Base-by-base conservation (phyloP, 2,797 vertebrate genomes). In the Onychomys arenicola region DNA sequence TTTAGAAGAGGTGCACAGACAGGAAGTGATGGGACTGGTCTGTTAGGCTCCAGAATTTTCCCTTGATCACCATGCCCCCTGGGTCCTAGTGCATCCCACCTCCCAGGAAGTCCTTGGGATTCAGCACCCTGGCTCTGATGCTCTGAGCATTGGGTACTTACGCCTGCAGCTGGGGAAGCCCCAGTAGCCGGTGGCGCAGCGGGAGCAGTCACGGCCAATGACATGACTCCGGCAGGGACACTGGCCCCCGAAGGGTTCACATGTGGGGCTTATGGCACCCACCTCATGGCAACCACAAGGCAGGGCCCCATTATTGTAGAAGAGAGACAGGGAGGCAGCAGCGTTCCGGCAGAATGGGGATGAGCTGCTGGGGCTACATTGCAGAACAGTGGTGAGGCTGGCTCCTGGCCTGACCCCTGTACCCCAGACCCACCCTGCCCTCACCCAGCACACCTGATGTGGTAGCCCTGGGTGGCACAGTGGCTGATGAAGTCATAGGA, bases 401-500 rank as follows among this genome's bases (percentile, higher is more conserved):
- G 93, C 46, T 61, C 34, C 3, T 1, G 0, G 16, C 19, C 67
- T 37, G 34, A 59, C 29, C 23, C 2, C 13, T 3, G 11, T 10
- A 1, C 73, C 40, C 1, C 2, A 0, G 29, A 5, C 29, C 8
- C 2, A 2, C 23, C 23, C 43, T 0, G 32, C 14, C 27, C 19
- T 2, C 5, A 13, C 86, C 49, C 1, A 0, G 63, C 94, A 75
- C 98, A 99, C 99, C 98, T 99, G 98, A 99, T 98, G 93, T 99
- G 98, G 98, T 99, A 99, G 97, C 99, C 99, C 90, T 99, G 99
- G 94, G 99, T 97, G 52, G 99, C 99, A 1, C 99, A 99, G 97
- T 95, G 99, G 98, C 99, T 99, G 98, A 99, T 99, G 97, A 99
- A 99, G 98, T 99, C 99, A 0, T 99, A 99, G 0, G 99, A 99